Percentiles rank a stretch among this genome's conserved stretches.
These are phyloP conservation scores for Oncorhynchus tshawytscha DNA, from an alignment of 2,113 vertebrate species.

Conservation along the genomic window DNA sequence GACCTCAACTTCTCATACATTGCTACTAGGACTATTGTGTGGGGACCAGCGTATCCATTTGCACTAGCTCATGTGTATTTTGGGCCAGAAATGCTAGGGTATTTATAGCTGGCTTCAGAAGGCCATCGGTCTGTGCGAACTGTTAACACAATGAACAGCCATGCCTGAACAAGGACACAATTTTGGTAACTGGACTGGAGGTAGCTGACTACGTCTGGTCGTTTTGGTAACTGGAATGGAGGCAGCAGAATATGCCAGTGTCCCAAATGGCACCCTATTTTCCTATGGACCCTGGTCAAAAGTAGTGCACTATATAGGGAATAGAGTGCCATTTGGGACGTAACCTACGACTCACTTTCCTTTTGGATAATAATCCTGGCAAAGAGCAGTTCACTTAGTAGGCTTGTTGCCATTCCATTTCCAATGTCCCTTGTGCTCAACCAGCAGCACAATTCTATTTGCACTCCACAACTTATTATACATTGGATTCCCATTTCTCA, in stretches of 20 bases:
- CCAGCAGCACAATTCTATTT: neutral
- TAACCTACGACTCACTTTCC: neutral
- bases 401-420: neutral
- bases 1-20: too few relatives aligned
- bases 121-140: constrained; percentile 41
- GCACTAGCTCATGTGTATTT: constrained; percentile 37
- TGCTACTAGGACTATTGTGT: neutral
- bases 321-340: too few relatives aligned
- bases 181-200: constrained; percentile 39
- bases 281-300: too few relatives aligned
- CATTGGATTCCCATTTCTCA: neutral
- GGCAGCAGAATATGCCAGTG: constrained; percentile 20
- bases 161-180: constrained; percentile 55
- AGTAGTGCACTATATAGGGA: too few relatives aligned
- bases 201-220: constrained; percentile 21
- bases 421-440: constrained; percentile 3
- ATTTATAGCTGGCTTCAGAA: constrained; percentile 60
- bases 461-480: neutral
- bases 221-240: constrained; percentile 38
- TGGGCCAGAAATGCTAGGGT: constrained; percentile 50
- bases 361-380: neutral
- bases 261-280: constrained; percentile 1
- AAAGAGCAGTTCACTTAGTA: neutral
- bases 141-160: constrained; percentile 59
- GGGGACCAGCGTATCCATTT: neutral